Conservation (phyloP, 1,140 invertebrate species). For the Triops cancriformis region DNA sequence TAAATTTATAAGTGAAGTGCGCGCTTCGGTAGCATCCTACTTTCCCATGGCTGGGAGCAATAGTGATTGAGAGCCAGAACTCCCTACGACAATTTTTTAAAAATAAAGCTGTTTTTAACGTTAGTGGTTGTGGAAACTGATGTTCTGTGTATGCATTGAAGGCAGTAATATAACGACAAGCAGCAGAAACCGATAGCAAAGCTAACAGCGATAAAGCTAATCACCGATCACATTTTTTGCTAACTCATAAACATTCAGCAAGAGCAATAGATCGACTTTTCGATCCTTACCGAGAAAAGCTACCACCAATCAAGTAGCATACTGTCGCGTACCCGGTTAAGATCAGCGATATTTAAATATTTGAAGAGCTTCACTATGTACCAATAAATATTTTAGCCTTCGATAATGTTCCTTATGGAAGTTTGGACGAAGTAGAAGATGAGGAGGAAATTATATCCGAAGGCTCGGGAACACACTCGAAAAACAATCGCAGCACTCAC, state of each 20-base stretch:
- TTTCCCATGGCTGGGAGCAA: background rate
- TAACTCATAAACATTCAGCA: too few relatives aligned
- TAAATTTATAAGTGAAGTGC: too few relatives aligned
- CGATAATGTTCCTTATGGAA: background rate
- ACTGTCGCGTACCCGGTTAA: background rate
- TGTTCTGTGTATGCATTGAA: background rate
- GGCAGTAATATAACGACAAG: background rate
- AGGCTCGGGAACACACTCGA: background rate
- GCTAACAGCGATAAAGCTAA: background rate
- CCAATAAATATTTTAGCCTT: background rate
- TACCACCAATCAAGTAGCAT: background rate
- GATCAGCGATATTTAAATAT: background rate
- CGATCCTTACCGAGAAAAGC: too few relatives aligned
- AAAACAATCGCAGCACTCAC: too few relatives aligned
- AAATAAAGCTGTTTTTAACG: too few relatives aligned
- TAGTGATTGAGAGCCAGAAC: too few relatives aligned
- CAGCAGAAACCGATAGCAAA: background rate
- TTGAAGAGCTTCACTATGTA: background rate
- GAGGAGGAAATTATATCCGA: background rate
- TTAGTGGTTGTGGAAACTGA: too few relatives aligned
- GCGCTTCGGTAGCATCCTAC: background rate
- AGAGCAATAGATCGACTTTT: too few relatives aligned
- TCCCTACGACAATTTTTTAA: too few relatives aligned
- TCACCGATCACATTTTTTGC: too few relatives aligned
- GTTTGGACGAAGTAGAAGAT: background rate